Base-by-base conservation (phyloP, 1,140 invertebrate genomes). In the Dendrolimus kikuchii region DNA sequence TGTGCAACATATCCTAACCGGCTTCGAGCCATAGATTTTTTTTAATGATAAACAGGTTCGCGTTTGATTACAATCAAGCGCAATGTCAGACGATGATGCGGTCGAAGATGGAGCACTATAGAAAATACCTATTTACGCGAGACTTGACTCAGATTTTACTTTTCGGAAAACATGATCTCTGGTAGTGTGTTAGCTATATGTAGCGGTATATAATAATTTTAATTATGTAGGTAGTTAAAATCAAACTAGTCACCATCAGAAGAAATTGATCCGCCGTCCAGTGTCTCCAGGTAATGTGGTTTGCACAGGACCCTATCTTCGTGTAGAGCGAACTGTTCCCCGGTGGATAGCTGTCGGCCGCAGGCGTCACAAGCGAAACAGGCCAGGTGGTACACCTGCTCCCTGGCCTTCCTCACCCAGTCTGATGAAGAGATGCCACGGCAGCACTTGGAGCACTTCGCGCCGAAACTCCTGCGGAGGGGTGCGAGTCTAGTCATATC, bases 341-440 rank as follows among this genome's bases (percentile, higher is more conserved):
- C 98, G 0, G 98, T 99, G 44, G 95, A 97, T 40, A 99, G 89
- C 85, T 99, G 98, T 38, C 98, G 90, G 66, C 98, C 98, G 85
- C 98, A 99, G 43, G 95, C 94, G 81, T 99, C 96, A 80, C 98
- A 99, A 5, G 97, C 96, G 87, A 99, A 99, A 88, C 98, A 99
- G 4, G 98, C 98, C 74, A 99, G 88, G 86, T 99, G 98, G 86
- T 99, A 99, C 9, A 99, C 95, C 76, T 96, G 93, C 65, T 97
- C 94, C 47, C 95, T 89, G 6, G 98, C 98, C 78, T 96, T 92
- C 54, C 98, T 89, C 58, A 99, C 97, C 98, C 98, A 99, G 88
- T 99, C 98, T 7, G 95, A 95, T 0, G 97, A 92, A 6, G 95
- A 94, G 68, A 99, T 98, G 58, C 92, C 92, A 49, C 98, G 92